Evolutionary conservation across 2,888 invertebrate species (phyloP).

Genomic region (Standfussiana lucernea): DNA sequence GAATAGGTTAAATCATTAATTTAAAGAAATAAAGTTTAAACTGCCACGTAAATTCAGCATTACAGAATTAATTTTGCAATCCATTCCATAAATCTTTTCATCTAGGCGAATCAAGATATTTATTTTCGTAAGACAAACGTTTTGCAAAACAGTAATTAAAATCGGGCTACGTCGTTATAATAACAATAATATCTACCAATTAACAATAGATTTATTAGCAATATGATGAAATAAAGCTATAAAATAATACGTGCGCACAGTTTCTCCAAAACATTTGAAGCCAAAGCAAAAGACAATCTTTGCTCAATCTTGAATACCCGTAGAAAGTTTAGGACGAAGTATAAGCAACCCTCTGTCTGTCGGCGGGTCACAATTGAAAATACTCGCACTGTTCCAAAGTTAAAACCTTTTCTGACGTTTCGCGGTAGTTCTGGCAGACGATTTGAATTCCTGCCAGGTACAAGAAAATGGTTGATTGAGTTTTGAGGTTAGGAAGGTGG

Average conservation of each 20-base stretch:
- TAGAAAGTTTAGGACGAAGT: conserved; percentile 44
- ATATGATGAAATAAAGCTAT: background rate
- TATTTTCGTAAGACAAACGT: conserved; percentile 13
- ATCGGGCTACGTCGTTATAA: background rate
- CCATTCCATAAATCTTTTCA: background rate
- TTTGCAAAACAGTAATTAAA: conserved; percentile 29
- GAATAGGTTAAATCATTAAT: background rate
- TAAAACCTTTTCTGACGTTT: conserved; percentile 41
- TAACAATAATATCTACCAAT: conserved; percentile 1
- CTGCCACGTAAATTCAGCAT: background rate
- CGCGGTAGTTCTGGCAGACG: conserved; percentile 6
- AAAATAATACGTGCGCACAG: background rate
- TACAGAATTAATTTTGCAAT: conserved; percentile 18
- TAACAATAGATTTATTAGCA: background rate
- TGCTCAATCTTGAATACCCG: conserved; percentile 26
- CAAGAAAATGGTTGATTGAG: conserved; percentile 15
- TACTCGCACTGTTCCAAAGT: conserved; percentile 50
- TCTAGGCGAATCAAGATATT: background rate
- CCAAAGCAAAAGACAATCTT: conserved; percentile 29
- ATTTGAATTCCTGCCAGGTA: conserved; percentile 55
- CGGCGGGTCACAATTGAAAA: conserved; percentile 42
- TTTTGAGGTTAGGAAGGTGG: conserved; percentile 29
- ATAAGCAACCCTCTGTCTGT: conserved; percentile 22
- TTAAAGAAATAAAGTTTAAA: conserved; percentile 6
- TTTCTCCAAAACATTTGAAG: background rate